A percentile compares a stretch with the other conserved stretches of the same genome.
Conservation (phyloP, 2,113 vertebrate genomes). For the Gnathonemus longibarbis region DNA sequence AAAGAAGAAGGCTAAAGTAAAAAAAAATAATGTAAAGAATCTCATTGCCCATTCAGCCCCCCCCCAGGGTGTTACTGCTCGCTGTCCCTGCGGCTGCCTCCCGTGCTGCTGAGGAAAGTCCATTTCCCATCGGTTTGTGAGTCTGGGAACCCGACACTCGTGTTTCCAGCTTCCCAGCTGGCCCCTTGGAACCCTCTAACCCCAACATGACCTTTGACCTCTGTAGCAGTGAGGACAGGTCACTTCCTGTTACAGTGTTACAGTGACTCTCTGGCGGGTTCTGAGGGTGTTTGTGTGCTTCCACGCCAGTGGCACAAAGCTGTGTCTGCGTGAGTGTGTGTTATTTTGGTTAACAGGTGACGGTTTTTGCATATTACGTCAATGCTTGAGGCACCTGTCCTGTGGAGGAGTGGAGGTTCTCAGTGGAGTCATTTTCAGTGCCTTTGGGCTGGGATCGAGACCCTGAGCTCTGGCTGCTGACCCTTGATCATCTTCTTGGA, state of each 20-base stretch:
- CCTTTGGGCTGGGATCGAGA: background rate
- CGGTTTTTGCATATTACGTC: background rate
- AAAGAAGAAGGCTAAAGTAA: background rate
- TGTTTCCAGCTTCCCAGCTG: background rate
- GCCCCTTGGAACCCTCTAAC: background rate
- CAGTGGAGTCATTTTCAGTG: background rate
- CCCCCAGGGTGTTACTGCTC: background rate
- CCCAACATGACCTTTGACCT: background rate
- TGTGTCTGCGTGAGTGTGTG: background rate
- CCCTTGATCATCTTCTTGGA: background rate
- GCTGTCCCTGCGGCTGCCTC: background rate
- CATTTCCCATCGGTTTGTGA: background rate
- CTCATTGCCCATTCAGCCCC: background rate
- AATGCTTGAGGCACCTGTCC: background rate
- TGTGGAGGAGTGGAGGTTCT: background rate
- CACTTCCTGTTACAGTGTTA: background rate
- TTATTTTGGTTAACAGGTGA: background rate
- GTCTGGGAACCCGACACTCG: background rate
- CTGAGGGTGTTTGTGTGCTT: background rate
- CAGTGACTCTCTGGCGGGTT: background rate
- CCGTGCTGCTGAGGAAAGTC: background rate
- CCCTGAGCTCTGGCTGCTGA: background rate
- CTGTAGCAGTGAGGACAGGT: background rate
- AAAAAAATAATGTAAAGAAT: background rate
- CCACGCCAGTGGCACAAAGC: background rate